A percentile compares a stretch with the other conserved stretches of the same genome.
phyloP scores from a whole-genome alignment of 2,113 vertebrate species.

The Elanus axillaris region DNA sequence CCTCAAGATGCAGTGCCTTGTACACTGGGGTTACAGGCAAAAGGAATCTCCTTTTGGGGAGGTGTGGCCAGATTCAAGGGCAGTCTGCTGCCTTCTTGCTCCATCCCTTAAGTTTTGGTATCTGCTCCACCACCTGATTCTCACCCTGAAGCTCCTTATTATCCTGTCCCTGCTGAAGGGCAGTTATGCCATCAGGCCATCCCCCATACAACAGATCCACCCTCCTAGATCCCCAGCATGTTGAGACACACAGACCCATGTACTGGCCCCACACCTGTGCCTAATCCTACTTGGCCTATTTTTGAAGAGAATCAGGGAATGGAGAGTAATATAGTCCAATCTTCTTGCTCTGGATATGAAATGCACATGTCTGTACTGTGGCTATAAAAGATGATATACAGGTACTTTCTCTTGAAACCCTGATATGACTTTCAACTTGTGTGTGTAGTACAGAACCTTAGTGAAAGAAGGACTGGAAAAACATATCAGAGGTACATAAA shows the following conservation, averaged over 20 bases:
- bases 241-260: not conserved
- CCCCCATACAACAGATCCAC: not conserved
- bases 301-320: not conserved
- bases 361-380: not conserved
- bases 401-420: not conserved
- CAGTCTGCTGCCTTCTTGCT: not conserved
- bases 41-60: not conserved
- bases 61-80: not conserved
- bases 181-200: not conserved
- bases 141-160: not conserved
- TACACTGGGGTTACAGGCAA: not conserved
- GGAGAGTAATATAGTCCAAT: not conserved
- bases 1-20: not conserved
- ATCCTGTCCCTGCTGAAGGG: not conserved
- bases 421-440: not conserved
- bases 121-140: not conserved
- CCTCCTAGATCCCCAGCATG: not conserved
- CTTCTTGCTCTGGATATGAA: not conserved
- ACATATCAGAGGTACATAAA: not conserved
- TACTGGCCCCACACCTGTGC: not conserved
- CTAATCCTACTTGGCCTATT: not conserved
- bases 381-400: not conserved
- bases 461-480: not conserved
- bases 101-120: not conserved
- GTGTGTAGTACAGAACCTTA: not conserved